Conservation (phyloP, 2,113 vertebrate genomes). For the Daphoenositta chrysoptera region DNA sequence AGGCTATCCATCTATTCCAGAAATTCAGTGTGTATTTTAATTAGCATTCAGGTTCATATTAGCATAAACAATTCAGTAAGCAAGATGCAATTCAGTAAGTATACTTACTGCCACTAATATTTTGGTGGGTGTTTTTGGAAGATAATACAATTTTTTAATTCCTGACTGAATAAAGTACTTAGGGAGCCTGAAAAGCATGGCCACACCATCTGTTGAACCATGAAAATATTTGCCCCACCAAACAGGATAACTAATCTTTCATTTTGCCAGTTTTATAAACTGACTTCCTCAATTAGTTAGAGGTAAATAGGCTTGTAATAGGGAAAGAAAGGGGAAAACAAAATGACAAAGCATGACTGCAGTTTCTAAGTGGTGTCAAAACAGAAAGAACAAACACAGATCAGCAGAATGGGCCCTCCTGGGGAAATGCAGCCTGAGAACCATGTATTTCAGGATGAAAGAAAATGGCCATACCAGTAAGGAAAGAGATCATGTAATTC, state of each 20-base stretch:
- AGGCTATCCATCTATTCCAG: background rate
- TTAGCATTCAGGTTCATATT: background rate
- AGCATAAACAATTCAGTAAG: background rate
- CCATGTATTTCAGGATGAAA: background rate
- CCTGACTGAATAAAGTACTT: background rate
- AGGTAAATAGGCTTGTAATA: background rate
- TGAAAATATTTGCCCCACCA: background rate
- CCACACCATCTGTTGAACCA: background rate
- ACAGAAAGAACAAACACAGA: background rate
- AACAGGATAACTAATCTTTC: background rate
- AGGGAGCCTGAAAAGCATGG: background rate
- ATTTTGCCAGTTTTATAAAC: background rate
- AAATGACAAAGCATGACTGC: background rate
- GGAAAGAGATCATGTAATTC: background rate
- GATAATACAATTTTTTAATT: background rate
- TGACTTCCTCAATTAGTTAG: background rate
- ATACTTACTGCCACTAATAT: background rate
- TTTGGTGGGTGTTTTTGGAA: background rate
- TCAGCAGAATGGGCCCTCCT: background rate
- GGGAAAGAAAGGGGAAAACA: background rate
- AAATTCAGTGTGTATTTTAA: background rate
- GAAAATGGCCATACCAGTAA: background rate
- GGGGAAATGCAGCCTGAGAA: background rate
- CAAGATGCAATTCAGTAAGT: background rate
- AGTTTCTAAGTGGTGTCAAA: background rate